Conservation (phyloP, 2,113 vertebrate genomes). For the Sinocyclocheilus anshuiensis region DNA sequence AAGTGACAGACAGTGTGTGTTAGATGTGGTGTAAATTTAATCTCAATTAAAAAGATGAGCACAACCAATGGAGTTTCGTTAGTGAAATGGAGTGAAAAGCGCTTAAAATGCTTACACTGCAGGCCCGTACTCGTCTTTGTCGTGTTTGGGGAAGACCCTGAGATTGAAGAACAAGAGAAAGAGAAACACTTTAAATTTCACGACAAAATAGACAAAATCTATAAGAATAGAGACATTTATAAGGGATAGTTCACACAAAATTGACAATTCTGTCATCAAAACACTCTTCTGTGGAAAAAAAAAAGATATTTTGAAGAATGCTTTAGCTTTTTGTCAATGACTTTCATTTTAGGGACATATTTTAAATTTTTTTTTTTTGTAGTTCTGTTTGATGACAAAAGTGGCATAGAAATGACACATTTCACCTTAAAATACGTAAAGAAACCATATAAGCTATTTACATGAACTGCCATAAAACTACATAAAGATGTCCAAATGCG, state of each 20-base stretch:
- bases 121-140: constrained; percentile 62
- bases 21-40: neutral
- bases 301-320: neutral
- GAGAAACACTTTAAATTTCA: constrained; percentile 18
- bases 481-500: neutral
- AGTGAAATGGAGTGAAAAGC: constrained; percentile 5
- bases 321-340: neutral
- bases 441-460: neutral
- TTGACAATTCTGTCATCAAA: neutral
- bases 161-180: constrained; percentile 35
- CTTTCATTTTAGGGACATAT: neutral
- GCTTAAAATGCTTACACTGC: constrained; percentile 56
- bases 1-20: constrained; percentile 11
- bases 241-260: neutral
- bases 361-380: neutral
- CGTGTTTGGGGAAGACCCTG: constrained; percentile 60
- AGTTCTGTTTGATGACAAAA: neutral
- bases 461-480: neutral
- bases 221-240: neutral
- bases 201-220: neutral
- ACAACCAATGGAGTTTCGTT: neutral
- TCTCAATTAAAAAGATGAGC: neutral
- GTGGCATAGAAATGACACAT: neutral
- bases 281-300: neutral
- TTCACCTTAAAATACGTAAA: neutral